A percentile compares a stretch with the other conserved stretches of the same genome.
Conservation (phyloP, 2,797 vertebrate species). For the Coilia nasus region DNA sequence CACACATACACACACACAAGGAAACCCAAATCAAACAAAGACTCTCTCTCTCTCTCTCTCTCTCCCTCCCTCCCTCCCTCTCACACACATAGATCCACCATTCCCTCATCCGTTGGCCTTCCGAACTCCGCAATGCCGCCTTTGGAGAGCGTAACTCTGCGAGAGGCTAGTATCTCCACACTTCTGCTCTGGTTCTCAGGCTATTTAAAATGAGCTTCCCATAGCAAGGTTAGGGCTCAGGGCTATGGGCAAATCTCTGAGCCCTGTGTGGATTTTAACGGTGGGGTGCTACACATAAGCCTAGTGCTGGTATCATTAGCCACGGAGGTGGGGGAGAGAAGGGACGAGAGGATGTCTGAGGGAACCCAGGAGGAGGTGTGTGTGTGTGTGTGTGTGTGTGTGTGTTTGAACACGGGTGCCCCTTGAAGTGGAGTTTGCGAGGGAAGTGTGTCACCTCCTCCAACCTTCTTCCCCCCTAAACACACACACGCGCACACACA, state of each 20-base stretch:
- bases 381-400: neutral
- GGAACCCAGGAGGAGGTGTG: neutral
- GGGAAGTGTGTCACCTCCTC: too few species aligned
- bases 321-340: neutral
- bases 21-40: neutral
- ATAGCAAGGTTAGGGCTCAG: neutral
- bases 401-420: neutral
- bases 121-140: neutral
- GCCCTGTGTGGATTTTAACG: neutral
- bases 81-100: neutral
- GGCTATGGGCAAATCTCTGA: neutral
- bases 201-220: neutral
- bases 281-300: neutral
- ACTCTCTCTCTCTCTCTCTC: neutral
- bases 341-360: too few species aligned
- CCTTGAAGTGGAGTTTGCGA: neutral
- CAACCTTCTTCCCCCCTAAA: too few species aligned
- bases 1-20: conserved; percentile 8
- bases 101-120: neutral
- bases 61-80: conserved; percentile 5
- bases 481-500: too few species aligned
- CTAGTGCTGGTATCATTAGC: neutral
- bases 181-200: neutral
- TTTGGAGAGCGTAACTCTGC: too few species aligned
- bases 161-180: neutral